Conservation (phyloP, 2,797 vertebrate genomes). For the Gorsachius magnificus region DNA sequence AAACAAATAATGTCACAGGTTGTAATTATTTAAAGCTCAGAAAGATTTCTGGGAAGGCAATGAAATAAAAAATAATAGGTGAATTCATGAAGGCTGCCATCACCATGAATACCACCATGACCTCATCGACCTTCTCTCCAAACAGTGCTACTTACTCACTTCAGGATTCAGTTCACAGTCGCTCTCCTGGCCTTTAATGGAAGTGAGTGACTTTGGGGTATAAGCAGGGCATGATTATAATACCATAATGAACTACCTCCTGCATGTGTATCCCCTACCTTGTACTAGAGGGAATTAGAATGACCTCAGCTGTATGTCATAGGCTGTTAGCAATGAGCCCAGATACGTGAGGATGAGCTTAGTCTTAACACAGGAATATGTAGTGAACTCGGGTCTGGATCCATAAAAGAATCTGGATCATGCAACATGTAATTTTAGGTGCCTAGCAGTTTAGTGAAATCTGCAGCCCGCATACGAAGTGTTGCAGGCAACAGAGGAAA, state of each 20-base stretch:
- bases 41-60: slow-evolving; percentile 22
- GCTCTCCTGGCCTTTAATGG: slow-evolving; percentile 50
- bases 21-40: slow-evolving; percentile 47
- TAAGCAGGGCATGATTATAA: slow-evolving; percentile 64
- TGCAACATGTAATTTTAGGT: background rate
- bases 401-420: background rate
- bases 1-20: slow-evolving; percentile 36
- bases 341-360: background rate
- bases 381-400: background rate
- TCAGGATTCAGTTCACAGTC: slow-evolving; percentile 47
- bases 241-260: slow-evolving; percentile 61
- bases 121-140: slow-evolving; percentile 50
- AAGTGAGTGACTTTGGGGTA: slow-evolving; percentile 53
- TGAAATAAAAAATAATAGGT: slow-evolving; percentile 41
- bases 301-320: slow-evolving; percentile 45
- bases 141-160: slow-evolving; percentile 45
- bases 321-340: slow-evolving; percentile 36
- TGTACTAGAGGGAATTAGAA: slow-evolving; percentile 49
- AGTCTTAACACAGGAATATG: background rate
- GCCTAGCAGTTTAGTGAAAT: background rate
- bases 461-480: rapidly evolving
- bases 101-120: slow-evolving; percentile 37
- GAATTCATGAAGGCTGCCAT: slow-evolving; percentile 42
- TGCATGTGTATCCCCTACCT: slow-evolving; percentile 15
- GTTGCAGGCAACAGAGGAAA: background rate